A percentile compares a stretch with the other conserved stretches of the same genome.
These are phyloP conservation scores for Limnodromus scolopaceus DNA, from an alignment of 2,797 vertebrate genomes.

Conservation along the genomic window DNA sequence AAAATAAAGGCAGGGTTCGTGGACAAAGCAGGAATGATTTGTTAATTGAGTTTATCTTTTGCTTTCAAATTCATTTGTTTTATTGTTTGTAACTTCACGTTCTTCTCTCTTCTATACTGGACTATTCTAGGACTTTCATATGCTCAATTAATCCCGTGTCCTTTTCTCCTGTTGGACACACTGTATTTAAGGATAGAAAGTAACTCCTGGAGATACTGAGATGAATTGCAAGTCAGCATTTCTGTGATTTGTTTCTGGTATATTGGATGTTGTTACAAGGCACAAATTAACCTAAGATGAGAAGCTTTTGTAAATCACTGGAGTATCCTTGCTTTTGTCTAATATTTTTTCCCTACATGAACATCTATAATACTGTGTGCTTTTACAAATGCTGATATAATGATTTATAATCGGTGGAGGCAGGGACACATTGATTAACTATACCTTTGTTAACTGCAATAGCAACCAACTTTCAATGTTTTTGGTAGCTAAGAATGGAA, in stretches of 20 bases:
- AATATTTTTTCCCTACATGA: not conserved
- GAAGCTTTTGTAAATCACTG: slow-evolving; percentile 24
- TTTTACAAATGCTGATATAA: slow-evolving; percentile 10
- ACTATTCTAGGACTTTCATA: not conserved
- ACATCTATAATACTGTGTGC: not conserved
- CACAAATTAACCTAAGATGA: slow-evolving; percentile 9
- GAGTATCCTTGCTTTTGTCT: slow-evolving; percentile 9
- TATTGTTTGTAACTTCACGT: not conserved
- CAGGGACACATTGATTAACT: slow-evolving; percentile 12
- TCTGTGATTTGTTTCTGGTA: slow-evolving; percentile 17
- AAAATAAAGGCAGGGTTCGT: not conserved
- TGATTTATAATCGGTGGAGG: not conserved
- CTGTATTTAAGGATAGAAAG: not conserved
- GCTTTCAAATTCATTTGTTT: slow-evolving; percentile 5
- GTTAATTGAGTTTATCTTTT: not conserved
- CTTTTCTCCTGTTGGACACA: not conserved
- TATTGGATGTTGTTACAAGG: not conserved
- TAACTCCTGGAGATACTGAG: not conserved
- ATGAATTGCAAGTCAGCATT: slow-evolving; percentile 23
- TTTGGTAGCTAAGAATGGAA: not conserved
- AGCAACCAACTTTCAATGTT: not conserved
- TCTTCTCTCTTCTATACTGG: not conserved
- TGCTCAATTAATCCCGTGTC: not conserved
- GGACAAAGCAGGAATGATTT: not conserved
- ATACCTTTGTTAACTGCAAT: slow-evolving; percentile 1